Evolutionary conservation across 2,113 vertebrate genomes (phyloP).

Genomic region (Panurus biarmicus): DNA sequence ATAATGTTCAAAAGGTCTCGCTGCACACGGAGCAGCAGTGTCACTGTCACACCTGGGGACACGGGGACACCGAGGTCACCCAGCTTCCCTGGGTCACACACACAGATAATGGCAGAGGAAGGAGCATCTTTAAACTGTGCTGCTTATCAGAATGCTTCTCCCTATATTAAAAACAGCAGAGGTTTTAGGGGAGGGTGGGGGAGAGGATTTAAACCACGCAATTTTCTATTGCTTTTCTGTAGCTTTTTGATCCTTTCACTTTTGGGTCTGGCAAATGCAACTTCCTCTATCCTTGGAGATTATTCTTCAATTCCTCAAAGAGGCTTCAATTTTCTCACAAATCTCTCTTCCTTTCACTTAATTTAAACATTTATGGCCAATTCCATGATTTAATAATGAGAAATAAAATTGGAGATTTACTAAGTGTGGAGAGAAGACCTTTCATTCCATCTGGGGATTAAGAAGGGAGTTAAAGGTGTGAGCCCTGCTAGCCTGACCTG

Average conservation of each 20-base stretch:
- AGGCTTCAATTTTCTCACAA: slow-evolving; percentile 62
- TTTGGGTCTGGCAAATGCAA: slow-evolving; percentile 35
- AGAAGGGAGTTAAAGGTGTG: slow-evolving; percentile 1
- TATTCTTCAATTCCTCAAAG: slow-evolving; percentile 56
- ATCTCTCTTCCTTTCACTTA: slow-evolving; percentile 68
- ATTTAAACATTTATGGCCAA: slow-evolving; percentile 71
- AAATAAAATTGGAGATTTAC: slow-evolving; percentile 68
- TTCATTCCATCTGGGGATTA: slow-evolving; percentile 57
- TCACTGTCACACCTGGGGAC: background rate
- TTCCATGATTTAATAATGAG: slow-evolving; percentile 73
- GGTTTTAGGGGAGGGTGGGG: background rate
- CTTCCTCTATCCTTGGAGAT: slow-evolving; percentile 56
- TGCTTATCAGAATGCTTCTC: background rate
- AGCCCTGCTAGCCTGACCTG: background rate
- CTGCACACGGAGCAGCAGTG: background rate
- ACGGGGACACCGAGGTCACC: rapidly evolving
- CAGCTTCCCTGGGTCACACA: background rate
- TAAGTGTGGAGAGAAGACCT: slow-evolving; percentile 58
- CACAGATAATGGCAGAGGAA: background rate
- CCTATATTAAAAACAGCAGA: background rate
- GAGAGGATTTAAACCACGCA: background rate
- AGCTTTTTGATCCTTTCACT: slow-evolving; percentile 33
- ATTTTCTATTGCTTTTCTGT: background rate
- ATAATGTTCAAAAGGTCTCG: rapidly evolving
- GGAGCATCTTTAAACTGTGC: background rate